Evolutionary conservation across 2,113 vertebrate species (phyloP).

Genomic region (Aspiorhynchus laticeps): DNA sequence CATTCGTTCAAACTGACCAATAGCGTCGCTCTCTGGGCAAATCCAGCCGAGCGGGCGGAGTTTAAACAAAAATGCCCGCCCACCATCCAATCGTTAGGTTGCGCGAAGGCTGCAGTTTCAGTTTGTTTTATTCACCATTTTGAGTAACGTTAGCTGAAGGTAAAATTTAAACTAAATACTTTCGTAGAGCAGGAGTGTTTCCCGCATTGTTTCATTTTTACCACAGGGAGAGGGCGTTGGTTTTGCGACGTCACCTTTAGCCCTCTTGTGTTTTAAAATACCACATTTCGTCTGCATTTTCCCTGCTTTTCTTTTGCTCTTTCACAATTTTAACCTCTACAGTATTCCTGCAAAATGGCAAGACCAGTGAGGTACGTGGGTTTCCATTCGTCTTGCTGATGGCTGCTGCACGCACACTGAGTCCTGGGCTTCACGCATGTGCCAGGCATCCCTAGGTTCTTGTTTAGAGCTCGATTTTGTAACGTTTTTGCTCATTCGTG

Average conservation of each 20-base stretch:
- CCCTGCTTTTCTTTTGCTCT: slow-evolving; percentile 61
- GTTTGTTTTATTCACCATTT: slow-evolving; percentile 88
- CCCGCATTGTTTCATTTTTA: slow-evolving; percentile 66
- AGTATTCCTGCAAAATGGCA: slow-evolving; percentile 82
- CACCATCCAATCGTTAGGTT: slow-evolving; percentile 72
- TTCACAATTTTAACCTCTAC: slow-evolving; percentile 74
- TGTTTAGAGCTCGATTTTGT: slow-evolving; percentile 65
- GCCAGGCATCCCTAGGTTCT: slow-evolving; percentile 60
- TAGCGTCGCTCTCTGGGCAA: slow-evolving; percentile 14
- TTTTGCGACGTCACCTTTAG: slow-evolving; percentile 64
- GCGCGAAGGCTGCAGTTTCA: slow-evolving; percentile 82
- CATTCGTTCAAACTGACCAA: slow-evolving; percentile 71
- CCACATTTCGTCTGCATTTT: slow-evolving; percentile 65
- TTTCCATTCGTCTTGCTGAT: slow-evolving; percentile 64
- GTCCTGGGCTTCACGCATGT: slow-evolving; percentile 62
- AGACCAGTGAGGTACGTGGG: slow-evolving; percentile 82
- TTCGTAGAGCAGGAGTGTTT: slow-evolving; percentile 60
- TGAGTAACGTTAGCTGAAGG: slow-evolving; percentile 81
- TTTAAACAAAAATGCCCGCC: slow-evolving; percentile 58
- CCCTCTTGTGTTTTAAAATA: slow-evolving; percentile 68
- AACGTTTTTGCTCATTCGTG: slow-evolving; percentile 53
- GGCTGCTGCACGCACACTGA: slow-evolving; percentile 54
- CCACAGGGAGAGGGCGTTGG: slow-evolving; percentile 66
- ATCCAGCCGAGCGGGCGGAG: slow-evolving; percentile 58
- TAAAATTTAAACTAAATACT: slow-evolving; percentile 73